phyloP scores from a whole-genome alignment of 2,888 invertebrate species.

The Lysandra coridon region DNA sequence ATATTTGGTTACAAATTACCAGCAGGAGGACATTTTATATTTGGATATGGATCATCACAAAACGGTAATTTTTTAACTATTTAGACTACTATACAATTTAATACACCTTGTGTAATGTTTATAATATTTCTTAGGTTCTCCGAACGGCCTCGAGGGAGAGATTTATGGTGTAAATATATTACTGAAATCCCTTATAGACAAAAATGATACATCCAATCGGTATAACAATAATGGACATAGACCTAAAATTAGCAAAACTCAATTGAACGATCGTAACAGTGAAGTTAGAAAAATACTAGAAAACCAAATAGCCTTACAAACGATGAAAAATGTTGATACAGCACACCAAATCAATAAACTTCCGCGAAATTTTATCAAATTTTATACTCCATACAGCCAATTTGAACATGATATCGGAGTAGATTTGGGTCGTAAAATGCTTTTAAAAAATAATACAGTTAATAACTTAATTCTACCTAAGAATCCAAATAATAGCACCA shows the following conservation, averaged over 20 bases:
- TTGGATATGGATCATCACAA: slow-evolving; percentile 86
- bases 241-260: slow-evolving; percentile 50
- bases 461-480: slow-evolving; percentile 18
- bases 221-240: slow-evolving; percentile 37
- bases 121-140: slow-evolving; percentile 62
- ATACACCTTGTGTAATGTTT: neutral
- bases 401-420: slow-evolving; percentile 5
- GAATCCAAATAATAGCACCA: slow-evolving; percentile 51
- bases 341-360: neutral
- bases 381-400: neutral
- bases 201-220: slow-evolving; percentile 56
- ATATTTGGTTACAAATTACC: slow-evolving; percentile 77
- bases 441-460: neutral
- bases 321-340: slow-evolving; percentile 55
- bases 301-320: slow-evolving; percentile 35
- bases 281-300: slow-evolving; percentile 55
- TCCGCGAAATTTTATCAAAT: slow-evolving; percentile 17
- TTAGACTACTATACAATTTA: neutral
- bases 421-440: neutral
- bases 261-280: slow-evolving; percentile 47
- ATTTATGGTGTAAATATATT: slow-evolving; percentile 84
- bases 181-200: slow-evolving; percentile 78
- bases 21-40: slow-evolving; percentile 82
- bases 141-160: slow-evolving; percentile 85
- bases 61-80: slow-evolving; percentile 68